phyloP scores from a whole-genome alignment of 1,140 invertebrate genomes.

The Cheumatopsyche charites region DNA sequence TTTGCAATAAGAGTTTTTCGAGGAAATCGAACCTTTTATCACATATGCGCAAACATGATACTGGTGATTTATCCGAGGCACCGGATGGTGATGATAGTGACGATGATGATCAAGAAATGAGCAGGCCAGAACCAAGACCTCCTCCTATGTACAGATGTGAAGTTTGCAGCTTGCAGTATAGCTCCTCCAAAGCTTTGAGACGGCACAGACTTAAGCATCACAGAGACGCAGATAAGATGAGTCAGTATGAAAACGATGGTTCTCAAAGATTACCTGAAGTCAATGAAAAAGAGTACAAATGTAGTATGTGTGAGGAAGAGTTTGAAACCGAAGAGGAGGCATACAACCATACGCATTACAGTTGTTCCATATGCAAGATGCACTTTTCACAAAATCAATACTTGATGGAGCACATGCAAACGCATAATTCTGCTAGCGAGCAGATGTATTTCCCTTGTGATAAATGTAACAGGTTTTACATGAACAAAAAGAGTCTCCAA shows the following conservation, averaged over 20 bases:
- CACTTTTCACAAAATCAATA: conserved; percentile 62
- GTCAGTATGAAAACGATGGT: conserved; percentile 28
- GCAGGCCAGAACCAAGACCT: not conserved
- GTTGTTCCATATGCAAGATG: conserved; percentile 64
- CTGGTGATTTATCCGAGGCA: conserved; percentile 49
- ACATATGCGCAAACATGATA: conserved; percentile 62
- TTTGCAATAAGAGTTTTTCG: conserved; percentile 64
- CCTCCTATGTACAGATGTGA: conserved; percentile 40
- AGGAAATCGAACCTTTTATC: conserved; percentile 60
- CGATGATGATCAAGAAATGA: conserved; percentile 51
- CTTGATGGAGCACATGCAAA: conserved; percentile 63
- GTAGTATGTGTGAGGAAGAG: conserved; percentile 57
- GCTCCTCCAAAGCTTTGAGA: conserved; percentile 37
- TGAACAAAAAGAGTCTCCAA: conserved; percentile 62
- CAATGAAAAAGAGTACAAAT: conserved; percentile 53
- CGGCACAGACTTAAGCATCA: conserved; percentile 43
- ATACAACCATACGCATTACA: conserved; percentile 58
- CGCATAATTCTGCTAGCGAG: conserved; percentile 60
- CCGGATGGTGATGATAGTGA: conserved; percentile 48
- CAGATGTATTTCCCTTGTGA: conserved; percentile 60
- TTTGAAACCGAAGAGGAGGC: conserved; percentile 58
- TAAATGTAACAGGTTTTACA: conserved; percentile 60
- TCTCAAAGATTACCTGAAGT: conserved; percentile 29
- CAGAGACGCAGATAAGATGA: not conserved
- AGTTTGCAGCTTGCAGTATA: conserved; percentile 42